A percentile compares a stretch with the other conserved stretches of the same genome.
Evolutionary conservation across 2,113 vertebrate species (phyloP).

Genomic region (Xenopus laevis): DNA sequence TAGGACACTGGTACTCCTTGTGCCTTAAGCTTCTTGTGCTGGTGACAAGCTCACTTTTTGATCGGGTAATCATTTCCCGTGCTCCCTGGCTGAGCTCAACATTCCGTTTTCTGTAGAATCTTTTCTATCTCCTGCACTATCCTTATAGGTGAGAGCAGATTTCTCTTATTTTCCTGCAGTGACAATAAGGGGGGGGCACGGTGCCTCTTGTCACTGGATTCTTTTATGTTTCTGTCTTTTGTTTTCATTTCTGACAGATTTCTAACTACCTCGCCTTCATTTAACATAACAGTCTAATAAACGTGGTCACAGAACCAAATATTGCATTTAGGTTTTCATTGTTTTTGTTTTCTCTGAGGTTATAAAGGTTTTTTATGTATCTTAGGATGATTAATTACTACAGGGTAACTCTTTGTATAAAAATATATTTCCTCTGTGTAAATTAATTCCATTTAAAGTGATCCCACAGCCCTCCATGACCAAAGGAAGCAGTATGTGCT

Average conservation of each 20-base stretch:
- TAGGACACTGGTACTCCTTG: conserved; percentile 13
- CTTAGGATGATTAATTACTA: no score
- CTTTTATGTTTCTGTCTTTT: not conserved
- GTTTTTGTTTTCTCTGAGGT: no score
- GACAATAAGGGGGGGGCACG: not conserved
- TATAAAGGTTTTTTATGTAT: no score
- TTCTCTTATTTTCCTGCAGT: not conserved
- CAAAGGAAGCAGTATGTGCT: no score
- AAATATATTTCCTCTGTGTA: no score
- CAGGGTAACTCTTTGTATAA: no score
- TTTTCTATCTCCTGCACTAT: not conserved
- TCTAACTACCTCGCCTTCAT: conserved; percentile 41
- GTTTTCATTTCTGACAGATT: conserved; percentile 20
- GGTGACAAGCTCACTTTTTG: not conserved
- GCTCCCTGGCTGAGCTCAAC: not conserved
- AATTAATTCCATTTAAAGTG: no score
- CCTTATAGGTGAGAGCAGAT: no score
- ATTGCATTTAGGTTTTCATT: not conserved
- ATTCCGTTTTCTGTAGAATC: not conserved
- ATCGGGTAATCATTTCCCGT: not conserved
- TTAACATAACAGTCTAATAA: conserved; percentile 36
- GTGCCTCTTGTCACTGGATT: not conserved
- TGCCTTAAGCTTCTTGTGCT: conserved; percentile 27
- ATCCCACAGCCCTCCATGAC: no score
- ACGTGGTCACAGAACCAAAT: conserved; percentile 21